Conservation (phyloP, 2,113 vertebrate genomes). For the Platanista minor region DNA sequence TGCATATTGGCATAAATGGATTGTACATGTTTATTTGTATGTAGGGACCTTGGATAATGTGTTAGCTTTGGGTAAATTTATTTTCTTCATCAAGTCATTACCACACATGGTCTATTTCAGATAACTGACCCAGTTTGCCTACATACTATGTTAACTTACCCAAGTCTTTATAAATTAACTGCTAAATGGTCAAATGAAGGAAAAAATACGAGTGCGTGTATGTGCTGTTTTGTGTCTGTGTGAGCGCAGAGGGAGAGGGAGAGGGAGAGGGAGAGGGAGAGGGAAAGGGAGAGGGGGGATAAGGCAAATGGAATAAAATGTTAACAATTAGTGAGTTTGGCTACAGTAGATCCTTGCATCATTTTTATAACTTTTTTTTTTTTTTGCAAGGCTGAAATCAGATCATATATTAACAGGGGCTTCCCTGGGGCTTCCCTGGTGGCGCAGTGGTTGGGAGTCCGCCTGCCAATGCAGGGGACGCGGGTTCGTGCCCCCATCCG, state of each 20-base stretch:
- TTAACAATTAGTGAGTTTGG: not conserved
- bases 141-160: not conserved
- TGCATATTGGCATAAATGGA: not conserved
- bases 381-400: not conserved
- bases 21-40: not conserved
- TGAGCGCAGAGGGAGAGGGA: too few species aligned
- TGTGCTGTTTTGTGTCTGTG: not conserved
- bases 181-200: not conserved
- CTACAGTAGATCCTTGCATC: not conserved
- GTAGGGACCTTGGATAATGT: not conserved
- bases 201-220: not conserved
- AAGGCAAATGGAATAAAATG: not conserved
- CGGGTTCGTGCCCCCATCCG: too few species aligned
- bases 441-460: too few species aligned
- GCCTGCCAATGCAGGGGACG: too few species aligned
- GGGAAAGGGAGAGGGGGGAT: fast-evolving
- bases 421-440: too few species aligned
- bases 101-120: not conserved
- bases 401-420: not conserved
- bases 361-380: not conserved
- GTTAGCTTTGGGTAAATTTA: not conserved
- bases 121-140: not conserved
- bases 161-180: not conserved
- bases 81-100: not conserved
- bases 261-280: fast-evolving